Evolutionary conservation across 2,888 invertebrate species (phyloP).

Genomic region (Pandemis corylana): DNA sequence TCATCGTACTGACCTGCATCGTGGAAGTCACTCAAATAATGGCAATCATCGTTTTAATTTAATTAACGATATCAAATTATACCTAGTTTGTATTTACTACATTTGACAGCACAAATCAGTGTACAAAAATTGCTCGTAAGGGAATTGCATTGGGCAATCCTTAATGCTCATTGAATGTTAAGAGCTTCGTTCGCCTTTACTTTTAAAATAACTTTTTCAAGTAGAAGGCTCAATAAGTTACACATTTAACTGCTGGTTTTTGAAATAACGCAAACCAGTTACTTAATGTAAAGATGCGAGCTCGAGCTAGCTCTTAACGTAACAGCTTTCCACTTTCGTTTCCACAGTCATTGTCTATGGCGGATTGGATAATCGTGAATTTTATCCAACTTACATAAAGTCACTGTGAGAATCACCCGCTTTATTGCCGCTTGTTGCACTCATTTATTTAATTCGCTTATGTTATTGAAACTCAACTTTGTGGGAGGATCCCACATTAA

Average conservation of each 20-base stretch:
- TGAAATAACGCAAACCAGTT: conserved; percentile 31
- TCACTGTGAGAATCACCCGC: conserved; percentile 69
- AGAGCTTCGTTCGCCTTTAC: not conserved
- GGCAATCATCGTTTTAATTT: conserved; percentile 15
- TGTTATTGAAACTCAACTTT: conserved; percentile 71
- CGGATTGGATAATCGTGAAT: conserved; percentile 78
- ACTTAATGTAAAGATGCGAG: conserved; percentile 39
- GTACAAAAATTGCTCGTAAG: not conserved
- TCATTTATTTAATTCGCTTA: conserved; percentile 61
- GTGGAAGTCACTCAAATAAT: conserved; percentile 37
- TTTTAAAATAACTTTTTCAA: conserved; percentile 6
- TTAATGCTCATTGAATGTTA: not conserved
- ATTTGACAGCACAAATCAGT: not conserved
- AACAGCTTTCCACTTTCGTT: conserved; percentile 81
- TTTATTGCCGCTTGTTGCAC: conserved; percentile 72
- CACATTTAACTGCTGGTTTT: conserved; percentile 15
- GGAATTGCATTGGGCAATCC: not conserved
- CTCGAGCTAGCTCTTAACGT: conserved; percentile 59
- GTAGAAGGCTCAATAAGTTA: conserved; percentile 10
- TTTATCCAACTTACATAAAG: conserved; percentile 76
- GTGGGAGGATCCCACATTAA: conserved; percentile 66
- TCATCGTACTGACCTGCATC: conserved; percentile 12
- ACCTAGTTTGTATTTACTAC: not conserved
- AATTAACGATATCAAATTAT: not conserved
- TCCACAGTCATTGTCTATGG: conserved; percentile 80